A percentile compares a stretch with the other conserved stretches of the same genome.
These are phyloP conservation scores for Pandemis corylana DNA, from an alignment of 2,888 invertebrate species.

Conservation along the genomic window DNA sequence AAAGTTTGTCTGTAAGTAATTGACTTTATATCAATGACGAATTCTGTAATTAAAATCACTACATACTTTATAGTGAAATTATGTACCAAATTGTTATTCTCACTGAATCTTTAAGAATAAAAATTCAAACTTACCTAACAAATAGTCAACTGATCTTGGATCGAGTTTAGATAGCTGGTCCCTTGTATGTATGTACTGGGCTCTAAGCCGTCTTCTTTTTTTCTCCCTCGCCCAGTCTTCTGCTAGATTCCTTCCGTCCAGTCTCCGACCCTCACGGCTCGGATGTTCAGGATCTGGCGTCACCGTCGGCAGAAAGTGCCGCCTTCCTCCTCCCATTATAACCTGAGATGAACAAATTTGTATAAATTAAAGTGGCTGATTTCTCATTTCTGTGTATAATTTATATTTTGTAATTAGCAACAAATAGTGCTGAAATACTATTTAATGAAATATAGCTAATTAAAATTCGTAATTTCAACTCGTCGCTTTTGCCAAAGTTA, in stretches of 20 bases:
- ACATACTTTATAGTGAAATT: too few relatives aligned
- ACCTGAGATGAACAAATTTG: slow-evolving; percentile 79
- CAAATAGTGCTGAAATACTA: background rate
- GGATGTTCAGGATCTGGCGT: slow-evolving; percentile 89
- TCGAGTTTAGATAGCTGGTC: slow-evolving; percentile 89
- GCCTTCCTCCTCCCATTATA: slow-evolving; percentile 90
- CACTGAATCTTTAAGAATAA: too few relatives aligned
- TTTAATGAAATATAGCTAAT: background rate
- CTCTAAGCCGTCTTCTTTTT: slow-evolving; percentile 87
- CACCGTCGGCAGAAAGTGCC: slow-evolving; percentile 90
- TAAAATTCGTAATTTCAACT: background rate
- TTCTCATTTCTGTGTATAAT: background rate
- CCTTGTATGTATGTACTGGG: slow-evolving; percentile 90
- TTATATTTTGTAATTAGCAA: background rate
- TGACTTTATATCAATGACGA: too few relatives aligned
- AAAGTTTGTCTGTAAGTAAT: too few relatives aligned
- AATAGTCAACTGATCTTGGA: slow-evolving; percentile 88
- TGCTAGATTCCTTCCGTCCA: slow-evolving; percentile 91
- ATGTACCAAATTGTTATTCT: too few relatives aligned
- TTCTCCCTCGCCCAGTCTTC: slow-evolving; percentile 92
- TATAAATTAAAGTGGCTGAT: background rate
- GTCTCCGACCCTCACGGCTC: slow-evolving; percentile 88
- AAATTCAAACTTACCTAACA: slow-evolving; percentile 86
- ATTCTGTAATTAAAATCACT: too few relatives aligned
- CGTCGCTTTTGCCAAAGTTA: background rate